Percentiles rank a stretch among this genome's conserved stretches.
Conservation (phyloP, 2,888 invertebrate species). For the Megamerina dolium region DNA sequence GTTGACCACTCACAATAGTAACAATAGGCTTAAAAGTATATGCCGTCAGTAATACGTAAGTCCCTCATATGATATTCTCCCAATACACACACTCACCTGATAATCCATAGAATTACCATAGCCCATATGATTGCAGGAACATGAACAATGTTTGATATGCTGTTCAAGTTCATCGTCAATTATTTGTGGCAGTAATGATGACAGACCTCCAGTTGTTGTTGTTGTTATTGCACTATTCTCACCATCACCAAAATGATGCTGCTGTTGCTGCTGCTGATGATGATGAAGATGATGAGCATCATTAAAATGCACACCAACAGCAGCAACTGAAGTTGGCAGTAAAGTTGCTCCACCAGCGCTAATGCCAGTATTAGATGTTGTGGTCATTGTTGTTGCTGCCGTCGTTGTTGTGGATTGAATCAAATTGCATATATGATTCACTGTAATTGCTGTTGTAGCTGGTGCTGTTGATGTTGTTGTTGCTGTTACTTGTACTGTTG, state of each 20-base stretch:
- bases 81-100: conserved; percentile 58
- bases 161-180: conserved; percentile 78
- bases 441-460: conserved; percentile 5
- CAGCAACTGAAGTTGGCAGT: conserved; percentile 2
- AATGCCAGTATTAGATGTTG: no score
- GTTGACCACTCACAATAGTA: no score
- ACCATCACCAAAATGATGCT: conserved; percentile 14
- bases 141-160: conserved; percentile 84
- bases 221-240: conserved; percentile 7
- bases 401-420: conserved; percentile 10
- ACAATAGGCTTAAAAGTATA: no score
- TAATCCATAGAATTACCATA: conserved; percentile 89
- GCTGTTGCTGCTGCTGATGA: conserved; percentile 16
- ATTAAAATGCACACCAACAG: conserved; percentile 12
- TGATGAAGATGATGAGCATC: conserved; percentile 23
- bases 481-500: conserved; percentile 2
- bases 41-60: no score
- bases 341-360: not conserved
- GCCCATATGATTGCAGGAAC: conserved; percentile 90
- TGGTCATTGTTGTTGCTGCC: conserved; percentile 1
- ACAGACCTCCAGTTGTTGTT: conserved; percentile 9
- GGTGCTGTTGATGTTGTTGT: conserved; percentile 3
- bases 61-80: no score
- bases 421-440: conserved; percentile 25
- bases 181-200: conserved; percentile 21